Base-by-base conservation (phyloP, 2,113 vertebrate genomes). In the Pao palembangensis region DNA sequence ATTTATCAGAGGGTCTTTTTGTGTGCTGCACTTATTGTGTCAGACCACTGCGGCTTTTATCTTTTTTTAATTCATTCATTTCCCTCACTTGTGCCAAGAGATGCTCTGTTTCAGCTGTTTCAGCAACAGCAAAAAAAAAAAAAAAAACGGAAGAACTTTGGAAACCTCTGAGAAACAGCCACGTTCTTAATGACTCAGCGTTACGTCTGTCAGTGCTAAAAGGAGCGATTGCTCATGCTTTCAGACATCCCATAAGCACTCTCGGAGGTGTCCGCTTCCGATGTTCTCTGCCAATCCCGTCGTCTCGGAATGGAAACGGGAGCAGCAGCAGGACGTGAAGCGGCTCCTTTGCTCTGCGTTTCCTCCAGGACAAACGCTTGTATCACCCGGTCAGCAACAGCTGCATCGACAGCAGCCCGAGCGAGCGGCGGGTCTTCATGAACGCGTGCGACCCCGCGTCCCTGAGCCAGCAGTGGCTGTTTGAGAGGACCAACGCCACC, bases 331-430 rank as follows among this genome's bases (percentile, higher is more conserved):
- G 11, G 4, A 11, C 1, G 34, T 8, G 34, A 38, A 38, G 11
- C 1, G 8, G 34, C 8, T 7, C 44, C 44, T 13, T 21, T 21
- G n/a, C 18, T 54, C 18, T 55, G 43, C 47, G 8, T 7, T 14
- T 4, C 21, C 23, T 10, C 20, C 84, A 89, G 87, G 85, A 89
- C 18, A 70, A 72, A 28, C 87, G 78, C 14, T 61, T 89, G 53
- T 89, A 73, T 5, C 87, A 89, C 64, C 74, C 82, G 0, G 64
- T 87, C 74, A 87, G 85, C 16, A 86, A 86, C 79, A 86, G 87
- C 79, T 89, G 87, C 1, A 42, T 85, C 3, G 85, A 89, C 82
- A 78, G 62, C 76, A 85, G 50, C 58, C 31, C 72, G 0, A 49
- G 19, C 1, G 87, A 89, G 57, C 64, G 79, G 1, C 69, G 87